Percentiles rank a stretch among this genome's conserved stretches.
These are phyloP conservation scores for Oreotragus oreotragus DNA, from an alignment of 2,113 vertebrate species.

Conservation along the genomic window DNA sequence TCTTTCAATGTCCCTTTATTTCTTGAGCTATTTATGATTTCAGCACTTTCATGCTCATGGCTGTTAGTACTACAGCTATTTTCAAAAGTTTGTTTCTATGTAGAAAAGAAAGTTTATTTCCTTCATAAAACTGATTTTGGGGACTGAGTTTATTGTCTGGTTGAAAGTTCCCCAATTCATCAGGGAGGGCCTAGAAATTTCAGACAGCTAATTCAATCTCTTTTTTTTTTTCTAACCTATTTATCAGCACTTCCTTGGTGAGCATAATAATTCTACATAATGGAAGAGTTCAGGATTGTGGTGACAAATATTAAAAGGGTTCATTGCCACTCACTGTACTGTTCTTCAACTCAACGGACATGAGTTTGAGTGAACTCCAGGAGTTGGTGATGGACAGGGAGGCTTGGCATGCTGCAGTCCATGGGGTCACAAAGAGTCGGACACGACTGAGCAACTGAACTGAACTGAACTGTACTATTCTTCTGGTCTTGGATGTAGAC, in stretches of 20 bases:
- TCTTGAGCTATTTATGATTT: neutral
- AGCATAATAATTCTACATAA: neutral
- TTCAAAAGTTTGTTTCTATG: neutral
- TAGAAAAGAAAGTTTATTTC: neutral
- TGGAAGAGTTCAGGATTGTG: neutral
- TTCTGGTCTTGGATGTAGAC: neutral
- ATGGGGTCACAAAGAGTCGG: accelerated
- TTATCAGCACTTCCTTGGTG: neutral
- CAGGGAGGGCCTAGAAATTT: neutral
- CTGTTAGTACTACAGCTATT: neutral
- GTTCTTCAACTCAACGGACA: neutral
- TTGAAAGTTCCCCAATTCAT: neutral
- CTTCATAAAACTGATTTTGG: neutral
- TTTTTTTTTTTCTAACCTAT: neutral
- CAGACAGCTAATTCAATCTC: neutral
- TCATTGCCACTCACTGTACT: neutral
- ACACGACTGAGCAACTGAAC: neutral
- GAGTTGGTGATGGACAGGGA: neutral
- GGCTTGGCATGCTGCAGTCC: neutral
- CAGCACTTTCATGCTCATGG: neutral
- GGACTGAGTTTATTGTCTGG: neutral
- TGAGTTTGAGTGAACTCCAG: neutral
- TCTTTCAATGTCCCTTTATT: neutral
- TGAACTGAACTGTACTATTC: neutral
- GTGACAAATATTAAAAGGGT: neutral